phyloP scores from a whole-genome alignment of 2,797 vertebrate species.

The Spizella passerina region DNA sequence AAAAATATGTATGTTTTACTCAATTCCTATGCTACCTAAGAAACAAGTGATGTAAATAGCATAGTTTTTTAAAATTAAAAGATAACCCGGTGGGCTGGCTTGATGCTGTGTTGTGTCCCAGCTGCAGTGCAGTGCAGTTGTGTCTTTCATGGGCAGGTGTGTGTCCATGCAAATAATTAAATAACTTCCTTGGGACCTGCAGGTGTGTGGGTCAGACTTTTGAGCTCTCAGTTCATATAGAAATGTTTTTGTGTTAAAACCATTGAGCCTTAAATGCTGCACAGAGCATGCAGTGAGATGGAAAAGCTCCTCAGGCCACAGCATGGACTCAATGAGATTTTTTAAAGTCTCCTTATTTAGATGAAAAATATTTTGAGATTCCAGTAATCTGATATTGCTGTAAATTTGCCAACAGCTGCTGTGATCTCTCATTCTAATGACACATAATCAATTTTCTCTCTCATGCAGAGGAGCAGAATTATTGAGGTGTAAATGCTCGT shows the following conservation, averaged over 20 bases:
- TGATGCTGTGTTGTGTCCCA: fast-evolving
- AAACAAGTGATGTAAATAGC: not conserved
- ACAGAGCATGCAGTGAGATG: not conserved
- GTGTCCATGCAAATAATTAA: not conserved
- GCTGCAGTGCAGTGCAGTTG: not conserved
- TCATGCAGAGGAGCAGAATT: not conserved
- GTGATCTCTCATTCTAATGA: not conserved
- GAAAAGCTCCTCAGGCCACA: not conserved
- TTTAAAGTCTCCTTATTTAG: not conserved
- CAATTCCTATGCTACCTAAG: not conserved
- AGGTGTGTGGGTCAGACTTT: not conserved
- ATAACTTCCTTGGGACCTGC: not conserved
- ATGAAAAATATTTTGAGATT: not conserved
- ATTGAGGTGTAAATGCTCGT: not conserved
- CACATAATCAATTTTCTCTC: not conserved
- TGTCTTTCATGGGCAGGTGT: fast-evolving
- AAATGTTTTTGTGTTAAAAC: not conserved
- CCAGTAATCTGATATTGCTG: not conserved
- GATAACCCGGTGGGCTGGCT: not conserved
- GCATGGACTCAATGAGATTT: not conserved
- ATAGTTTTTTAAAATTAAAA: fast-evolving
- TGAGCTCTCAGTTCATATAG: not conserved
- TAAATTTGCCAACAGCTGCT: not conserved
- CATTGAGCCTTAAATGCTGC: not conserved
- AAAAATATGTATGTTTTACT: not conserved